Evolutionary conservation across 2,113 vertebrate genomes (phyloP).

Genomic region (Syrmaticus mikado): DNA sequence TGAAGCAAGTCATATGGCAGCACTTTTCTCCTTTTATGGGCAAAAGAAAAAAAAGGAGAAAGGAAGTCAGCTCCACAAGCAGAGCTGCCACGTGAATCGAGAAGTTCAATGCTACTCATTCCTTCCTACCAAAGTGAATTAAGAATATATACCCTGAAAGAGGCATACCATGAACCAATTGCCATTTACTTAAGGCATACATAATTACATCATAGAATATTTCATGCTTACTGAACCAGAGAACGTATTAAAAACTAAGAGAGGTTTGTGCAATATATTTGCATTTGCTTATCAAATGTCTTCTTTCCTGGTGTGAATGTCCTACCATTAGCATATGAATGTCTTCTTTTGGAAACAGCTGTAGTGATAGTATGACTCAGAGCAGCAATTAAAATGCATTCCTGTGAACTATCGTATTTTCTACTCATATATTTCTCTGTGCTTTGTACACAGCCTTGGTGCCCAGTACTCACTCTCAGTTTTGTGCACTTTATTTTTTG

Average conservation of each 20-base stretch:
- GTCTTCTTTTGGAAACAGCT: slow-evolving; percentile 15
- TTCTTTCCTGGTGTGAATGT: neutral
- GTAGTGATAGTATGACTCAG: neutral
- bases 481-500: neutral
- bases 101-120: neutral
- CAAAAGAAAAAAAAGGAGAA: slow-evolving; percentile 72
- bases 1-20: slow-evolving; percentile 63
- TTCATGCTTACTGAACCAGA: neutral
- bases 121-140: neutral
- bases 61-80: slow-evolving; percentile 68
- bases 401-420: neutral
- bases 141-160: neutral
- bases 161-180: neutral
- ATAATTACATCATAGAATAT: neutral
- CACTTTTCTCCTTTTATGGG: slow-evolving; percentile 81
- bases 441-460: neutral
- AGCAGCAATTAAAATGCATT: slow-evolving; percentile 17
- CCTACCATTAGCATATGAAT: neutral
- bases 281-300: slow-evolving; percentile 37
- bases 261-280: neutral
- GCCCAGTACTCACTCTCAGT: neutral
- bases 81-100: slow-evolving; percentile 10
- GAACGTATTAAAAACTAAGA: slow-evolving; percentile 3
- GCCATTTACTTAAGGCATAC: neutral
- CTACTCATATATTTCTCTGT: neutral